Conservation (phyloP, 1,140 invertebrate genomes). For the Neuroterus valhalla region DNA sequence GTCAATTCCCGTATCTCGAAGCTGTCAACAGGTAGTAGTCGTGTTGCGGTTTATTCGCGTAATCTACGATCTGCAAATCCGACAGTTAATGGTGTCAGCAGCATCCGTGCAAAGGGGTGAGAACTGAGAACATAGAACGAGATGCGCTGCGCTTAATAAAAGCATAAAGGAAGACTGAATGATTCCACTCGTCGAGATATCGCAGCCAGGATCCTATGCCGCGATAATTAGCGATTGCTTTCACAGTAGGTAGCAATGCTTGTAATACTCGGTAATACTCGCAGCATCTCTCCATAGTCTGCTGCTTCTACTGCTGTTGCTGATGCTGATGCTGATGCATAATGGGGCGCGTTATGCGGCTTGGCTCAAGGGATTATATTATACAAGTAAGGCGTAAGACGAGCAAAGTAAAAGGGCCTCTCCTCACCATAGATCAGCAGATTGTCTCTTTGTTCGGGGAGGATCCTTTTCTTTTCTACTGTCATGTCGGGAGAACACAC, state of each 20-base stretch:
- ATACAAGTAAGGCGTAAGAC: slow-evolving; percentile 25
- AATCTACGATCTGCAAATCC: slow-evolving; percentile 30
- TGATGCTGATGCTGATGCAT: too few species aligned
- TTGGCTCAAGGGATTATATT: slow-evolving; percentile 16
- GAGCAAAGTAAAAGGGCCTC: slow-evolving; percentile 9
- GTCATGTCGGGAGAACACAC: slow-evolving; percentile 17
- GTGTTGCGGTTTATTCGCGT: slow-evolving; percentile 25
- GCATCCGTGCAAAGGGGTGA: not conserved
- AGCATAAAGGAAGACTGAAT: slow-evolving; percentile 27
- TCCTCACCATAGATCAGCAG: not conserved
- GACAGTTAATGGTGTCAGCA: slow-evolving; percentile 25
- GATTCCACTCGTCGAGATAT: slow-evolving; percentile 9
- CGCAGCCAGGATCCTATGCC: not conserved
- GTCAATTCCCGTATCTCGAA: slow-evolving; percentile 29
- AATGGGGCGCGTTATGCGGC: slow-evolving; percentile 17
- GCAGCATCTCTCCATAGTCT: slow-evolving; percentile 4
- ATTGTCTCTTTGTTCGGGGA: slow-evolving; percentile 25
- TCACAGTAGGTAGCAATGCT: slow-evolving; percentile 21
- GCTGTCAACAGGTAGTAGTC: slow-evolving; percentile 30
- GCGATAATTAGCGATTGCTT: slow-evolving; percentile 30
- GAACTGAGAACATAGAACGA: not conserved
- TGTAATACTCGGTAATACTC: slow-evolving; percentile 12
- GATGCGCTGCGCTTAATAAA: slow-evolving; percentile 30
- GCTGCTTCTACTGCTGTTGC: too few species aligned
- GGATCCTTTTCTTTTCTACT: slow-evolving; percentile 12